Conservation (phyloP, 2,797 vertebrate species). For the Strix occidentalis region DNA sequence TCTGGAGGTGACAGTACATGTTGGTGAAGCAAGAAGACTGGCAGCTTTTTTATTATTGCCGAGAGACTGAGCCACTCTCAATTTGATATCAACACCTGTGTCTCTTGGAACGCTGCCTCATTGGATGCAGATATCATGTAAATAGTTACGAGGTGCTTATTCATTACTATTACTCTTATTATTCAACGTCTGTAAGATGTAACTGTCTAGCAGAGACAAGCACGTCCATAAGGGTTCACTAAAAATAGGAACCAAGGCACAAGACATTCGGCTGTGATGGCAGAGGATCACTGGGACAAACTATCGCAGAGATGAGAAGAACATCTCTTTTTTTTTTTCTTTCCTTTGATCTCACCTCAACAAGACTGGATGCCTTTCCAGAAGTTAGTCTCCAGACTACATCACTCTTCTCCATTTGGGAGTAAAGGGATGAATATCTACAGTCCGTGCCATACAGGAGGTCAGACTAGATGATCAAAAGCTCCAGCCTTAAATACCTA, state of each 20-base stretch:
- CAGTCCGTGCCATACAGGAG: background rate
- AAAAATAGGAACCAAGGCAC: background rate
- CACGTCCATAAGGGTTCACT: background rate
- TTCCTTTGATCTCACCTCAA: background rate
- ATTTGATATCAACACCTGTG: constrained; percentile 64
- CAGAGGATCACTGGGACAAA: background rate
- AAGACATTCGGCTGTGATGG: background rate
- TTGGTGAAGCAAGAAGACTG: constrained; percentile 22
- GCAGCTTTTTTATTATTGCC: constrained; percentile 55
- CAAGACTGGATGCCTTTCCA: background rate
- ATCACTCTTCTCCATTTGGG: background rate
- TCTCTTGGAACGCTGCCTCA: constrained; percentile 60
- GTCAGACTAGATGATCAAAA: background rate
- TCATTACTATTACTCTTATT: background rate
- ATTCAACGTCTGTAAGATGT: background rate
- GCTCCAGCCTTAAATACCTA: background rate
- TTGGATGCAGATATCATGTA: background rate
- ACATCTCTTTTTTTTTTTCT: background rate
- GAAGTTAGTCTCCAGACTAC: background rate
- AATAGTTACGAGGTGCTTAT: background rate
- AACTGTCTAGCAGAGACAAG: background rate
- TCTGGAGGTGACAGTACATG: background rate
- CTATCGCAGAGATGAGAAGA: background rate
- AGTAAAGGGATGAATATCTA: background rate
- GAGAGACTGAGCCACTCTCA: constrained; percentile 21